Conservation (phyloP, 2,797 vertebrate genomes). For the Sylvia borin region DNA sequence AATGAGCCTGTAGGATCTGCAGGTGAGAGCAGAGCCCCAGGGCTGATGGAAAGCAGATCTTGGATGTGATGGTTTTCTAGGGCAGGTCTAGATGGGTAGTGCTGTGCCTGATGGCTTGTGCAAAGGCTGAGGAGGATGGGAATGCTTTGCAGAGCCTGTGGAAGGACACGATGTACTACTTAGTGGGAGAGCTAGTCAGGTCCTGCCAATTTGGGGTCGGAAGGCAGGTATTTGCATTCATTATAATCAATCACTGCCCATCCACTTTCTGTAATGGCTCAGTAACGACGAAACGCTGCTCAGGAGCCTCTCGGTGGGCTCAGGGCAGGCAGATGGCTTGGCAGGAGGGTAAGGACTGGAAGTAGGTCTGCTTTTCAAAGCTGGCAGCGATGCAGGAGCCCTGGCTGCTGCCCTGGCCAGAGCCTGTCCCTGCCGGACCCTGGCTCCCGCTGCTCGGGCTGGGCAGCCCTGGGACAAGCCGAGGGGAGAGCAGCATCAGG, state of each 20-base stretch:
- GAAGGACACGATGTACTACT: conserved; percentile 38
- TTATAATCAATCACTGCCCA: conserved; percentile 39
- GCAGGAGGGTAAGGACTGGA: neutral
- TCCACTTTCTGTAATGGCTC: neutral
- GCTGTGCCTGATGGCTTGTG: neutral
- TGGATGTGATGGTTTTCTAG: neutral
- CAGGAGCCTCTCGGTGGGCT: conserved; percentile 23
- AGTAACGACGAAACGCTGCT: conserved; percentile 10
- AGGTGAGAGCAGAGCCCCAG: neutral
- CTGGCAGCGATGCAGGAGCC: neutral
- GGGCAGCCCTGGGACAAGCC: neutral
- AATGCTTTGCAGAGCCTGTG: conserved; percentile 32
- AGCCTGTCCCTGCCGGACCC: neutral
- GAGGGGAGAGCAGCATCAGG: neutral
- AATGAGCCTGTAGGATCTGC: neutral
- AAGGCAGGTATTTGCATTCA: conserved; percentile 44
- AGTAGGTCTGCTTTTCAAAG: neutral
- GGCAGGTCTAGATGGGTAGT: neutral
- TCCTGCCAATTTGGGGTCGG: conserved; percentile 14
- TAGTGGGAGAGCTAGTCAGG: conserved; percentile 6
- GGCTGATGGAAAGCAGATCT: neutral
- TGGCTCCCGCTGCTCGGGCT: neutral
- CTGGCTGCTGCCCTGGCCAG: neutral
- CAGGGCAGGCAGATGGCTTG: conserved; percentile 31
- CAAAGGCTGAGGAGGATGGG: conserved; percentile 6